These are phyloP conservation scores for Agrypnus murinus DNA, from an alignment of 2,888 invertebrate species.

Conservation along the genomic window DNA sequence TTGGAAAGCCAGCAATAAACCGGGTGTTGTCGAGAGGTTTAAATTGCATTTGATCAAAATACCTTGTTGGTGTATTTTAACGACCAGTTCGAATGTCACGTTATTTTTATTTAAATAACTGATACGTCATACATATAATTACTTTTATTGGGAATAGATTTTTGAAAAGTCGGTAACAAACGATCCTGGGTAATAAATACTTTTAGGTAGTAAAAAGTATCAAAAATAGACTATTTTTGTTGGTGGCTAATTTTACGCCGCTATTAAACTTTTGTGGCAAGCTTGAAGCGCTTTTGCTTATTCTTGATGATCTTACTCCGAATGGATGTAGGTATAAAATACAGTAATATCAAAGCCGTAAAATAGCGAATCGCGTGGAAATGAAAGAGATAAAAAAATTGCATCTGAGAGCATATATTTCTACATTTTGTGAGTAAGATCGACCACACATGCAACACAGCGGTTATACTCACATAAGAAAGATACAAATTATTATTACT, in stretches of 20 bases:
- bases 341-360: slow-evolving; percentile 20
- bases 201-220: neutral
- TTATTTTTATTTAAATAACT: neutral
- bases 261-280: slow-evolving; percentile 23
- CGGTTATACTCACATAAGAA: too few species aligned
- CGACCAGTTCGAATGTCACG: neutral
- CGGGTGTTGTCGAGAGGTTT: neutral
- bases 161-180: too few species aligned
- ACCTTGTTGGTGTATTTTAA: neutral
- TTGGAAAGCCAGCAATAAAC: slow-evolving; percentile 6
- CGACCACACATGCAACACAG: slow-evolving; percentile 2
- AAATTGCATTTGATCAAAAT: neutral
- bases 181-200: neutral
- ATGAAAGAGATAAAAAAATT: slow-evolving; percentile 27
- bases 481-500: too few species aligned
- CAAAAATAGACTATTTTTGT: neutral
- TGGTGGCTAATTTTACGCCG: slow-evolving; percentile 14
- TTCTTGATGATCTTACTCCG: slow-evolving; percentile 24
- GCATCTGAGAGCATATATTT: slow-evolving; percentile 16
- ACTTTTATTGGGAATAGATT: too few species aligned
- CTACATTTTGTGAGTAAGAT: slow-evolving; percentile 10
- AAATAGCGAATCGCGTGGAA: slow-evolving; percentile 26
- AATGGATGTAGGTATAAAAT: slow-evolving; percentile 25
- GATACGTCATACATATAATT: too few species aligned
- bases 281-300: slow-evolving; percentile 13